Percentiles rank a stretch among this genome's conserved stretches.
Conservation (phyloP, 2,888 invertebrate genomes). For the Melangyna quadrimaculata region DNA sequence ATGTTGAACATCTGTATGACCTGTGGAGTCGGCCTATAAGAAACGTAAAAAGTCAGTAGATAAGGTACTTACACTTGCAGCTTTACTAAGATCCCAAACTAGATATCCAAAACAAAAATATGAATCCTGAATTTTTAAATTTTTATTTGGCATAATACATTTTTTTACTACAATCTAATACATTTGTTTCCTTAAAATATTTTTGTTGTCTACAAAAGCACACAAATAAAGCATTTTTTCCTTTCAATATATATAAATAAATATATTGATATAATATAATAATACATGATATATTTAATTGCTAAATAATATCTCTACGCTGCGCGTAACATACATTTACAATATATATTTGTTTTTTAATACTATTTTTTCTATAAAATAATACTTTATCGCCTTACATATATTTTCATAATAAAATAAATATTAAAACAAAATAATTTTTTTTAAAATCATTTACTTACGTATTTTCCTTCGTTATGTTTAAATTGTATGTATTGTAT, state of each 20-base stretch:
- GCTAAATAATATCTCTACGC: constrained; percentile 10
- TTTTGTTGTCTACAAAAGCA: constrained; percentile 61
- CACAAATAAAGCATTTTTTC: constrained; percentile 62
- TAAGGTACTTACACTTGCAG: too few relatives aligned
- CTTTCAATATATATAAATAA: constrained; percentile 39
- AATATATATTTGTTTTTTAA: neutral
- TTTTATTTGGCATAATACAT: constrained; percentile 61
- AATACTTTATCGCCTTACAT: neutral
- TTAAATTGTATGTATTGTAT: too few relatives aligned
- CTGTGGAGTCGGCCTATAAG: too few relatives aligned
- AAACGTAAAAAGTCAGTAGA: too few relatives aligned
- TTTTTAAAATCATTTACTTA: neutral
- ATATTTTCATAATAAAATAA: neutral
- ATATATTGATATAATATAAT: too few relatives aligned
- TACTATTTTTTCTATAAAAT: neutral
- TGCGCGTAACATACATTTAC: constrained; percentile 14
- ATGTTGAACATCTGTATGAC: too few relatives aligned
- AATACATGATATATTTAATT: too few relatives aligned
- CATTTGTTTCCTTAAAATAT: constrained; percentile 25
- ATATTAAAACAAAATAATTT: neutral
- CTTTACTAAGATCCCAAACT: neutral
- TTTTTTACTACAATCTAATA: constrained; percentile 48
- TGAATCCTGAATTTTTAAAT: neutral
- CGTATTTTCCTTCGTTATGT: neutral
- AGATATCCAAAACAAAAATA: neutral